Evolutionary conservation across 2,113 vertebrate genomes (phyloP).

Genomic region (Malurus melanocephalus): DNA sequence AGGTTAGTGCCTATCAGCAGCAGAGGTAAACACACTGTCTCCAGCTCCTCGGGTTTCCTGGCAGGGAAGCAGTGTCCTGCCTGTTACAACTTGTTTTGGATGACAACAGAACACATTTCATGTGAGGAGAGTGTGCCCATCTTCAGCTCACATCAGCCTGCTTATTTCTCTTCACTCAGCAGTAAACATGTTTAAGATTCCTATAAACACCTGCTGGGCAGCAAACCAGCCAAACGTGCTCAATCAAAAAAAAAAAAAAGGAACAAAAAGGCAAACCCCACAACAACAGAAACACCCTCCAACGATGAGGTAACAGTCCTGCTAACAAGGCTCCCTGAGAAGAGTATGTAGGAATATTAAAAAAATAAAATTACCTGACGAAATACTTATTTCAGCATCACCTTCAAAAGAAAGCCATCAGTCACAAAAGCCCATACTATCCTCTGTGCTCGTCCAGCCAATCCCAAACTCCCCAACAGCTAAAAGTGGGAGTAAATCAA

Average conservation of each 20-base stretch:
- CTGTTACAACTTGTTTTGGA: slow-evolving; percentile 25
- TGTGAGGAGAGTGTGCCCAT: not conserved
- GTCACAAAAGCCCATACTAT: not conserved
- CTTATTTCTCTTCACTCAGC: not conserved
- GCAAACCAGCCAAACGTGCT: not conserved
- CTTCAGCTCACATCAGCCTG: not conserved
- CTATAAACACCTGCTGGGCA: not conserved
- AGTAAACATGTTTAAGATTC: not conserved
- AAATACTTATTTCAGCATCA: not conserved
- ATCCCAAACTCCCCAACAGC: not conserved
- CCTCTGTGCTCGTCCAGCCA: not conserved
- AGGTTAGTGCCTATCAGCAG: not conserved
- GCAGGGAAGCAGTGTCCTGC: slow-evolving; percentile 2
- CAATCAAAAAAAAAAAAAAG: too few species aligned
- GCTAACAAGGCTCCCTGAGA: not conserved
- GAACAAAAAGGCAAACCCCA: not conserved
- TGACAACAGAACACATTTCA: not conserved
- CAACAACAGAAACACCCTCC: not conserved
- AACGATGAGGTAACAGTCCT: not conserved
- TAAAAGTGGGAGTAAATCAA: not conserved
- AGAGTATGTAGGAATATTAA: not conserved
- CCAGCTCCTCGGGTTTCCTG: not conserved
- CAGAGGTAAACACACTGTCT: not conserved
- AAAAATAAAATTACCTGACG: not conserved
- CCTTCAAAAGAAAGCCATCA: not conserved